Conservation (phyloP, 1,140 invertebrate genomes). For the Euwallacea similis region DNA sequence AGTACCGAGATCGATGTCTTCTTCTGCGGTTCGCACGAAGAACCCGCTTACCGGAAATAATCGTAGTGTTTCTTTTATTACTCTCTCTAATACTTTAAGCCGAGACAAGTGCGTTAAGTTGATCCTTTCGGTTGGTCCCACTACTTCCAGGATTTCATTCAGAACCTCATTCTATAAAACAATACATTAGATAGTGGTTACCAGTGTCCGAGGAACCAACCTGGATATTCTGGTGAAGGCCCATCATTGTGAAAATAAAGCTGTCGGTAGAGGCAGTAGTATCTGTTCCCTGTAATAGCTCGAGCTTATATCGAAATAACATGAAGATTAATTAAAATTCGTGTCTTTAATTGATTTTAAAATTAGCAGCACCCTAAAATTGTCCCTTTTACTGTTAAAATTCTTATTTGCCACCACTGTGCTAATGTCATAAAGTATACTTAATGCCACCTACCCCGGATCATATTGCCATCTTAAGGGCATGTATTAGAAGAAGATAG, state of each 20-base stretch:
- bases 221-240: conserved; percentile 47
- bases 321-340: background rate
- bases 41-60: conserved; percentile 66
- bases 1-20: conserved; percentile 49
- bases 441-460: no score
- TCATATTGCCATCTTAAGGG: no score
- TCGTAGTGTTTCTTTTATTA: conserved; percentile 66
- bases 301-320: background rate
- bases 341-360: background rate
- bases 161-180: conserved; percentile 60
- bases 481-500: no score
- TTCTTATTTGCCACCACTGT: no score
- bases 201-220: conserved; percentile 21
- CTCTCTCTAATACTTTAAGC: conserved; percentile 66
- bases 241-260: conserved; percentile 43
- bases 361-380: no score
- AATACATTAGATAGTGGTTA: background rate
- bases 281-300: conserved; percentile 40
- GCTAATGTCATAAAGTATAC: no score
- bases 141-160: conserved; percentile 60
- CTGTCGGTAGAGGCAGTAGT: conserved; percentile 39
- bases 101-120: conserved; percentile 59
- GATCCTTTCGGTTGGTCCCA: conserved; percentile 51
- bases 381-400: no score
- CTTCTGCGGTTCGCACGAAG: conserved; percentile 55